These are phyloP conservation scores for Andricus grossulariae DNA, from an alignment of 1,140 invertebrate species.

Conservation along the genomic window DNA sequence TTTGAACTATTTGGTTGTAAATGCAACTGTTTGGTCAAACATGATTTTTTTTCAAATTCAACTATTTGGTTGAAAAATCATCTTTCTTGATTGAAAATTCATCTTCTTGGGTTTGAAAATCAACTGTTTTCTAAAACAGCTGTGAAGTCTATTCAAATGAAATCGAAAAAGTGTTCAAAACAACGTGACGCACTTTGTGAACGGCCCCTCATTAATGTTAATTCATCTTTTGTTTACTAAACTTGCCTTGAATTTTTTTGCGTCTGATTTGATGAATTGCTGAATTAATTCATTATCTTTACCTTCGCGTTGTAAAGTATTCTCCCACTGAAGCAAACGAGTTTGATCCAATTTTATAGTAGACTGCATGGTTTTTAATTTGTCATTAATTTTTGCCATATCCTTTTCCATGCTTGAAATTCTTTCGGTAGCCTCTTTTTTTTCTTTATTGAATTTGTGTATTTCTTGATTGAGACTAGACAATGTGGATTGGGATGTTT, in stretches of 20 bases:
- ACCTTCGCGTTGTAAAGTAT: constrained; percentile 78
- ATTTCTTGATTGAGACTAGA: constrained; percentile 76
- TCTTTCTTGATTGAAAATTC: too few species aligned
- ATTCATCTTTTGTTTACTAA: neutral
- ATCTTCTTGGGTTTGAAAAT: too few species aligned
- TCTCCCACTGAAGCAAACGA: constrained; percentile 79
- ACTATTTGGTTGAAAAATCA: too few species aligned
- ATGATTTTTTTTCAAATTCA: too few species aligned
- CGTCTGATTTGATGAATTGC: constrained; percentile 80
- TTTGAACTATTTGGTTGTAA: too few species aligned
- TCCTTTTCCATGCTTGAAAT: constrained; percentile 64
- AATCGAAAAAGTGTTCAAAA: too few species aligned
- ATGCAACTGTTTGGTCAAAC: too few species aligned
- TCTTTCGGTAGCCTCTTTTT: constrained; percentile 71
- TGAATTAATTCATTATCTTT: constrained; percentile 80
- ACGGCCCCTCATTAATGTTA: neutral
- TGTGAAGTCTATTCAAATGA: too few species aligned
- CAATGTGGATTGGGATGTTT: constrained; percentile 73
- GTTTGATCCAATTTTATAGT: constrained; percentile 79
- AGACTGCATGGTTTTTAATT: constrained; percentile 77
- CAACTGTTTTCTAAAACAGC: too few species aligned
- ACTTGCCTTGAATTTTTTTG: constrained; percentile 78
- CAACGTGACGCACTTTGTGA: too few species aligned
- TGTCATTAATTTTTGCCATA: constrained; percentile 73
- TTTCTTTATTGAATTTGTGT: constrained; percentile 74